phyloP scores from a whole-genome alignment of 2,888 invertebrate species.

The Dynastes hyllus region DNA sequence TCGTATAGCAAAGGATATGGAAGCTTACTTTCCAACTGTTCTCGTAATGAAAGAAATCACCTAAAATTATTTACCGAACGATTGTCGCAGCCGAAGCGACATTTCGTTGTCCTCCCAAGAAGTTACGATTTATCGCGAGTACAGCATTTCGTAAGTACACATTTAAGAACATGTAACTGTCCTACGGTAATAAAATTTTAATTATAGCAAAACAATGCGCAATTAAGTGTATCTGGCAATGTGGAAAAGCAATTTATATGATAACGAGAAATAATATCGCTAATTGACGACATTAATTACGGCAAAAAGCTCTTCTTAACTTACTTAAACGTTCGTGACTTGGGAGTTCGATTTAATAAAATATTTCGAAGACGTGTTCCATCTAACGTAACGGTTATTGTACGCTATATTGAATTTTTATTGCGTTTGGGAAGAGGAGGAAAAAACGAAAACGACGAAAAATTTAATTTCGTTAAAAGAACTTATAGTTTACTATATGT shows the following conservation, averaged over 20 bases:
- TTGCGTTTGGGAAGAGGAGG: conserved; percentile 1
- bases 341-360: conserved; percentile 54
- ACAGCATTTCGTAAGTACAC: conserved; percentile 24
- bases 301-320: conserved; percentile 31
- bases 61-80: neutral
- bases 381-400: conserved; percentile 54
- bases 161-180: conserved; percentile 37
- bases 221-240: conserved; percentile 40
- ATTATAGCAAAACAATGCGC: conserved; percentile 41
- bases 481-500: neutral
- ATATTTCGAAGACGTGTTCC: conserved; percentile 53
- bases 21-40: neutral
- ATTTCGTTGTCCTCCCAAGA: conserved; percentile 3
- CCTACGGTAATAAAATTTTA: conserved; percentile 40
- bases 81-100: neutral
- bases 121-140: conserved; percentile 16
- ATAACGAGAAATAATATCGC: conserved; percentile 38
- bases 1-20: too few relatives aligned
- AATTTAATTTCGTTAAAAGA: conserved; percentile 21
- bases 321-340: conserved; percentile 47
- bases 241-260: conserved; percentile 42
- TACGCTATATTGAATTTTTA: conserved; percentile 20
- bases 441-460: conserved; percentile 19
- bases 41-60: neutral
- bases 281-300: conserved; percentile 44